Conservation (phyloP, 1,140 invertebrate genomes). For the Zaprionus lachaisei region DNA sequence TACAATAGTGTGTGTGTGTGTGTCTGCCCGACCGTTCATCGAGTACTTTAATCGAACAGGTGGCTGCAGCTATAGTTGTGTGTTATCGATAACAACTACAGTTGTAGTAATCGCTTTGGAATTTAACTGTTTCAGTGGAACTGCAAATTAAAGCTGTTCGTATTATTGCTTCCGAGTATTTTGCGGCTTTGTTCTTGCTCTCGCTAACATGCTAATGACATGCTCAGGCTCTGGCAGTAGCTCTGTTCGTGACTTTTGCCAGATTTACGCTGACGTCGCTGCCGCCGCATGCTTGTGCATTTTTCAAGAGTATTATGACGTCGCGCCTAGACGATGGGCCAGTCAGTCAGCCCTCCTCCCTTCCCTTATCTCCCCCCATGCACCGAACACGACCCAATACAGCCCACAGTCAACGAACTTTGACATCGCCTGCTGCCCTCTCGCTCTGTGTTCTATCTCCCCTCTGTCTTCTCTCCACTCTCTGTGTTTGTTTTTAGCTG, state of each 20-base stretch:
- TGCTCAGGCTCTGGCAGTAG: conserved; percentile 40
- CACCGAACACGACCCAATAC: conserved; percentile 21
- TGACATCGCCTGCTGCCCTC: conserved; percentile 56
- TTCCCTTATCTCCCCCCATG: background rate
- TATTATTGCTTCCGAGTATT: conserved; percentile 65
- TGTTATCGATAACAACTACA: conserved; percentile 56
- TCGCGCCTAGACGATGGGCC: conserved; percentile 61
- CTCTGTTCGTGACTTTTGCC: conserved; percentile 73
- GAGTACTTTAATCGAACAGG: conserved; percentile 74
- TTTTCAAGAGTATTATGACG: conserved; percentile 81
- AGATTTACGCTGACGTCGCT: conserved; percentile 50
- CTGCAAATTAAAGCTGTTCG: conserved; percentile 40
- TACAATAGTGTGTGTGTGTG: conserved; percentile 11
- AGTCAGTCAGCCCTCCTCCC: background rate
- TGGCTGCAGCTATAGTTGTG: conserved; percentile 40
- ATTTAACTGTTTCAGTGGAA: conserved; percentile 40
- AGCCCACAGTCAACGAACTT: conserved; percentile 77
- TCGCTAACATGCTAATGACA: conserved; percentile 64
- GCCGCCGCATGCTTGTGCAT: conserved; percentile 62
- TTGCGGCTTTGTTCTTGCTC: conserved; percentile 53
- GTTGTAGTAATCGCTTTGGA: conserved; percentile 23
- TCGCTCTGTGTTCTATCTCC: conserved; percentile 16
- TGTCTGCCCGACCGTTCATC: conserved; percentile 44
- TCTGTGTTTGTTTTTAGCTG: conserved; percentile 56
- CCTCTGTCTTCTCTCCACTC: background rate